Percentiles rank a stretch among this genome's conserved stretches.
Conservation (phyloP, 2,797 vertebrate species). For the Iguana delicatissima region DNA sequence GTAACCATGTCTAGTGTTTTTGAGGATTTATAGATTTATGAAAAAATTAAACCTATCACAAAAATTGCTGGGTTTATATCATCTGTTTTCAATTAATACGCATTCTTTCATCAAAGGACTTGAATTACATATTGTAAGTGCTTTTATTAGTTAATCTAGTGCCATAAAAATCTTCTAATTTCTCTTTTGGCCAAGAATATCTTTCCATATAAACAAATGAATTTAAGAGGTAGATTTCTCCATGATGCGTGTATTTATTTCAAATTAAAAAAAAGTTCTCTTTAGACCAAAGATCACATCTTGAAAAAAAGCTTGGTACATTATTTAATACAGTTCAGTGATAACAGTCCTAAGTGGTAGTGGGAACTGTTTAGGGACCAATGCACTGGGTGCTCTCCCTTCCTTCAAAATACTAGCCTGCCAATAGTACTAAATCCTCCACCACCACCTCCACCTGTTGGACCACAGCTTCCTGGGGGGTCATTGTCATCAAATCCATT, state of each 20-base stretch:
- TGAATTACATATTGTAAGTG: constrained; percentile 59
- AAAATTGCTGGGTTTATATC: constrained; percentile 48
- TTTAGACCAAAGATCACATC: constrained; percentile 73
- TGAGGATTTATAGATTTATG: constrained; percentile 55
- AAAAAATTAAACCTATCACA: constrained; percentile 45
- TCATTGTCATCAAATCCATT: constrained; percentile 98
- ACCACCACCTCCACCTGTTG: constrained; percentile 92
- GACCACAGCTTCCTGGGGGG: constrained; percentile 96
- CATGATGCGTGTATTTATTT: constrained; percentile 82
- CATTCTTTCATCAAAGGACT: constrained; percentile 36
- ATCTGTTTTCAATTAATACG: constrained; percentile 50
- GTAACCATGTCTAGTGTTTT: constrained; percentile 68
- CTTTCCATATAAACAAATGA: constrained; percentile 77
- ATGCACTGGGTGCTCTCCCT: constrained; percentile 71
- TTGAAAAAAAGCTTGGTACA: constrained; percentile 72
- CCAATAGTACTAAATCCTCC: constrained; percentile 95
- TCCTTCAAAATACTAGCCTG: constrained; percentile 93
- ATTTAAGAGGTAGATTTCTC: constrained; percentile 85
- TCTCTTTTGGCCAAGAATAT: constrained; percentile 68
- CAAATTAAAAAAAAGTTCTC: constrained; percentile 72
- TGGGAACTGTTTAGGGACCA: constrained; percentile 71
- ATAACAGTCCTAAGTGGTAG: constrained; percentile 74
- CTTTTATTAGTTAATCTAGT: constrained; percentile 61
- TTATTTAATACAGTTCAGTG: constrained; percentile 70
- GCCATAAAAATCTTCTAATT: constrained; percentile 35